Base-by-base conservation (phyloP, 1,140 invertebrate genomes). In the Hylaeus anthracinus region DNA sequence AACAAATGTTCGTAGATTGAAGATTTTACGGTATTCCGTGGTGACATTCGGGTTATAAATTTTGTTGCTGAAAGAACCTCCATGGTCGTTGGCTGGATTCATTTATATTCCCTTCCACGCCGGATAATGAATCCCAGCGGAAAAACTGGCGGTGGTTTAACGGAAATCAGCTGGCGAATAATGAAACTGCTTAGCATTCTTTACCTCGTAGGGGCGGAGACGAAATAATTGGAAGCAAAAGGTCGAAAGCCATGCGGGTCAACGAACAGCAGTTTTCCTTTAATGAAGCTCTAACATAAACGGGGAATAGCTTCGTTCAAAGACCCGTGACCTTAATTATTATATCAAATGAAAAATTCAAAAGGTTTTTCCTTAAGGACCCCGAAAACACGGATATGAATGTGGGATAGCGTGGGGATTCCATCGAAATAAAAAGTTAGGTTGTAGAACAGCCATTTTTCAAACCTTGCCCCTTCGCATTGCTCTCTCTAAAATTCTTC, bases 141-240 rank as follows among this genome's bases (percentile, higher is more conserved):
- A 91, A 90, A 92, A 91, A 92, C 90, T 90, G 90, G 87, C 89
- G 86, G 90, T 87, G 89, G 88, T 92, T 90, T 91, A 91, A 91
- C 91, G 89, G 91, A 90, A 92, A 92, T 92, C 91, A 90, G 90
- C 90, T 85, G 88, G 88, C 91, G 91, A 92, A 92, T 92, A 92
- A 92, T 92, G 91, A 92, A 92, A 92, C 91, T 92, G 91, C 91
- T 92, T 92, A 90, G 91, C 90, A 92, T 92, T 92, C 90, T 91
- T 92, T 88, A 75, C 86, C 86, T 63, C 85, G 79, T 82, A 75
- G 85, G 83, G 88, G 86, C 75, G 88, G 85, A 84, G 87, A 89
- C 90, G 90, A 91, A 91, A 90, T 90, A 91, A 90, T 91, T 90
- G 90, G 90, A 90, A 89, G 87, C 80, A 87, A 79, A 91, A 90